Base-by-base conservation (phyloP, 2,888 invertebrate species). In the Oscheius sp. region DNA sequence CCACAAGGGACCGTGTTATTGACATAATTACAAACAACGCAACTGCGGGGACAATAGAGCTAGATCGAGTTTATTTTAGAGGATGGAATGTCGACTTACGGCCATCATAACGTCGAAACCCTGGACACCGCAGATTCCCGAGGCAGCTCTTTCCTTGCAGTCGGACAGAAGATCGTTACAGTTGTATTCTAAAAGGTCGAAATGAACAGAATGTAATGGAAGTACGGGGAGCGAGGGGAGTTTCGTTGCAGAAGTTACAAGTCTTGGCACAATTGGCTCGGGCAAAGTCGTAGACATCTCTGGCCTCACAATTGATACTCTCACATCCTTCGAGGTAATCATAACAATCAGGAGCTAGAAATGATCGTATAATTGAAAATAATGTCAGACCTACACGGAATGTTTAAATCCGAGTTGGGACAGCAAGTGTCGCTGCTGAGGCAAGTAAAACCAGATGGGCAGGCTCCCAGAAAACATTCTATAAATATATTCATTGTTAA, bases 1-100 rank as follows among this genome's bases (percentile, higher is more conserved):
- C 76, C 76, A 29, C 79, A 79, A 23, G 75, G 69, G 13, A 74
- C 56, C n/a, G 73, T 69, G 58, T 66, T 72, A 2, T 74, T 74
- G 46, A 69, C 66, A 55, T 64, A 64, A 45, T 13, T 41, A 49
- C 79, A 79, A 13, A 77, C 70, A 0, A 49, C 56, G 66, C 79
- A 79, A n/a, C 76, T 74, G 16, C 77, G 66, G n/a, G 79, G 79
- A 23, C 79, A 79, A 55, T 77, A 77, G 18, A 79, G 68, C n/a
- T n/a, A n/a, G n/a, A n/a, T n/a, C n/a, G n/a, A n/a, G n/a, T n/a
- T n/a, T n/a, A n/a, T n/a, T n/a, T n/a, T n/a, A n/a, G n/a, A n/a
- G n/a, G n/a, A n/a, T n/a, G n/a, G n/a, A n/a, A n/a, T n/a, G n/a
- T n/a, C n/a, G n/a, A n/a, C n/a, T n/a, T n/a, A n/a, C n/a, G 53